These are phyloP conservation scores for Drosophila paranaensis DNA, from an alignment of 2,888 invertebrate genomes.

Conservation along the genomic window DNA sequence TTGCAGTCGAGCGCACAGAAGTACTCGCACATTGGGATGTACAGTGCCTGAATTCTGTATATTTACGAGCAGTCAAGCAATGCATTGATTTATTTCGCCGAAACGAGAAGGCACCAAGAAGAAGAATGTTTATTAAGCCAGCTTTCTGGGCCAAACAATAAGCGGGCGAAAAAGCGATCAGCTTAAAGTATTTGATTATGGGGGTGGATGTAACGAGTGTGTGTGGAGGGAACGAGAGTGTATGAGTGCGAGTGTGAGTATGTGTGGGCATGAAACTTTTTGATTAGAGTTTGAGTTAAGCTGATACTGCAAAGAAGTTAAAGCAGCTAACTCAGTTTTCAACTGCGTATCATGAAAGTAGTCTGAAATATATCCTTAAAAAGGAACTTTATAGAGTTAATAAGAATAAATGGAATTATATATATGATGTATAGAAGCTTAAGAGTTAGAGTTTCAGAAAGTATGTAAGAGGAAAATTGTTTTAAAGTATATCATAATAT, in stretches of 20 bases:
- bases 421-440: too few species aligned
- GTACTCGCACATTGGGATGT: background rate
- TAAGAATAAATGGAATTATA: too few species aligned
- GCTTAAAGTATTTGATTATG: slow-evolving; percentile 7
- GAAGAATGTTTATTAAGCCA: slow-evolving; percentile 23
- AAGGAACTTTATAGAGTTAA: too few species aligned
- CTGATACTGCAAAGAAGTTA: background rate
- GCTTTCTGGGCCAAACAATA: slow-evolving; percentile 19
- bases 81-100: slow-evolving; percentile 35
- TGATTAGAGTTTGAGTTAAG: background rate
- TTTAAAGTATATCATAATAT: too few species aligned
- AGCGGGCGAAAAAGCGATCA: background rate
- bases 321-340: background rate
- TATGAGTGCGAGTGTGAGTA: background rate
- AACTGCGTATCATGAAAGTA: background rate
- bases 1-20: slow-evolving; percentile 24
- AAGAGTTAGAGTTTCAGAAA: too few species aligned
- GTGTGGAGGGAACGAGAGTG: background rate
- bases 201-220: background rate
- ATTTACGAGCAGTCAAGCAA: slow-evolving; percentile 23
- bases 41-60: slow-evolving; percentile 9
- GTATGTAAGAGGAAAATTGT: too few species aligned
- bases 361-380: too few species aligned
- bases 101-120: background rate
- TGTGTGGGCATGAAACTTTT: background rate